phyloP scores from a whole-genome alignment of 2,113 vertebrate genomes.

The Takifugu flavidus region DNA sequence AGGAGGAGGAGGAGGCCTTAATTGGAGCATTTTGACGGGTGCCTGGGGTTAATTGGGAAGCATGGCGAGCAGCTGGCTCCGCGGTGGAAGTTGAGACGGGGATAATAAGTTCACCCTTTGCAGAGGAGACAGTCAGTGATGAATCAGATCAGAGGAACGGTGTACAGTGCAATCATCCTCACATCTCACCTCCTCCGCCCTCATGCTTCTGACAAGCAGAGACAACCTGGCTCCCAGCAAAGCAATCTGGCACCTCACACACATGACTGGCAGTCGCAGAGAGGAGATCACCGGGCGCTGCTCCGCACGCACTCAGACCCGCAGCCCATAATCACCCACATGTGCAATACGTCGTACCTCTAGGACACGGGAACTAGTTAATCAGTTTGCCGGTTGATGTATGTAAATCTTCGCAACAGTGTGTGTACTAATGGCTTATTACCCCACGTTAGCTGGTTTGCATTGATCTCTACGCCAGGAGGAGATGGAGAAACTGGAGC shows the following conservation, averaged over 20 bases:
- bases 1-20: conserved; percentile 50
- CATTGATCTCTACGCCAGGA: conserved; percentile 75
- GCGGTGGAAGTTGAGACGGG: conserved; percentile 63
- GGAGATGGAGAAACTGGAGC: conserved; percentile 60
- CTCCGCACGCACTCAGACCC: conserved; percentile 25
- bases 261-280: conserved; percentile 48
- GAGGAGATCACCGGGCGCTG: conserved; percentile 43
- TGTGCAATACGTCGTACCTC: conserved; percentile 62
- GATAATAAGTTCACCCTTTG: conserved; percentile 74
- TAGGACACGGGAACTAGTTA: conserved; percentile 58
- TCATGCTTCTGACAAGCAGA: conserved; percentile 59
- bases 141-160: conserved; percentile 72
- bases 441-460: conserved; percentile 74
- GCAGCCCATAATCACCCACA: conserved; percentile 52
- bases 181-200: conserved; percentile 49
- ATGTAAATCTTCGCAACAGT: conserved; percentile 74
- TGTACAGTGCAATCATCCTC: conserved; percentile 66
- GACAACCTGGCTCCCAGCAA: conserved; percentile 69
- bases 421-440: conserved; percentile 75
- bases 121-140: conserved; percentile 65
- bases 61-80: conserved; percentile 72
- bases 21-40: conserved; percentile 63
- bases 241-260: conserved; percentile 71
- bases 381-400: conserved; percentile 64
- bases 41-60: conserved; percentile 74